Base-by-base conservation (phyloP, 1,140 invertebrate species). In the Zelostemma sp. region DNA sequence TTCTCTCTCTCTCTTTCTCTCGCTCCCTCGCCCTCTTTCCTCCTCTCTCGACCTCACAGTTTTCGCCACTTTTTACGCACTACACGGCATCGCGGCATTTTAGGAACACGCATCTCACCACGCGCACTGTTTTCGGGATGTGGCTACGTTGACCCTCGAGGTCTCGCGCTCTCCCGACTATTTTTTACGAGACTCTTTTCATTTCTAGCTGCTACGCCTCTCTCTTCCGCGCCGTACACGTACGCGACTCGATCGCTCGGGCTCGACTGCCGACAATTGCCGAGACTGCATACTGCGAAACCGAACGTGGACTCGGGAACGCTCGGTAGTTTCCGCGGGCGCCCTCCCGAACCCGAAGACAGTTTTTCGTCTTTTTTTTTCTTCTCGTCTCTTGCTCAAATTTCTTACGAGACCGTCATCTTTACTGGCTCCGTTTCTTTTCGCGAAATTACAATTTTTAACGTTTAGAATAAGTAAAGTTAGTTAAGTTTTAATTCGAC, bases 11-110 rank as follows among this genome's bases (percentile, higher is more conserved):
- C 33, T 38, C 33, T 5, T 11, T 51, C 38, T 8, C 6, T 43
- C 33, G 17, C 16, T 21, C 35, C 6, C 17, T 28, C 43, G 45
- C 14, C 33, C 54, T 46, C 11, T 55, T 14, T 43, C 15, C 12
- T 5, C 19, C 15, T 12, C 15, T 43, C 41, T 43, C 15, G 21
- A n/a, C 54, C 46, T 73, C 64, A 67, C 67, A 60, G 55, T 70
- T 70, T 64, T 70, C 63, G 63, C 67, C 72, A 70, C 71, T 68
- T 63, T 59, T 57, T 57, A 51, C 46, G 54, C 61, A 66, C 71
- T 55, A 57, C 55, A 33, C 56, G 33, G 40, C 46, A 33, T 49
- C 51, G 43, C 48, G 14, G 14, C 61, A 68, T 49, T 54, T 49
- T 46, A 57, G 54, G 40, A 28, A 64, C 56, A 54, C 70, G 57